Evolutionary conservation across 2,113 vertebrate species (phyloP), one percentile per base, ranked within the genome.

Genomic region (Noturus placidus): DNA sequence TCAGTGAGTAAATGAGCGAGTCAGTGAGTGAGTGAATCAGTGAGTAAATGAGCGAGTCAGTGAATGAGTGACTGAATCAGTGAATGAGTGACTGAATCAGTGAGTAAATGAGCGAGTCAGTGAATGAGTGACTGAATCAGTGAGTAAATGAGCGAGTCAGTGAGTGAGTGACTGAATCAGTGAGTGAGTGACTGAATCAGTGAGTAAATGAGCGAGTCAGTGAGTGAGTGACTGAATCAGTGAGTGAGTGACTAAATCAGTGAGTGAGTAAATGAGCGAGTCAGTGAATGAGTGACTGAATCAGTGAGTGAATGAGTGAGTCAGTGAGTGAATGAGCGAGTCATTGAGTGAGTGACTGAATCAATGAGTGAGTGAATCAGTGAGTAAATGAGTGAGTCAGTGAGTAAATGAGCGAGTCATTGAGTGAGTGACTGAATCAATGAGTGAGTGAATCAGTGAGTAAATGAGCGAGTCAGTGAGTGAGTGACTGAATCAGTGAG

Each of bases 281-380:
- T n/a, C 27, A 33, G 30, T 38, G 17, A 38, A 5, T 72, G 0
- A 42, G 15, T 72, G 19, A 38, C 0, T 74, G 42, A 50, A 5
- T 27, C 0, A 50, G 4, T n/a, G 46, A 77, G 1, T 50, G 0
- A 50, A 5, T 77, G 22, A 42, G 0, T 4, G 7, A 42, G 0
- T 42, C 1, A 25, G 7, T 77, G 1, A 76, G 11, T 17, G 1
- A 33, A 1, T 76, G 0, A 50, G 5, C n/a, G 11, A 78, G 5
- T n/a, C 46, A 50, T 0, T 76, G 20, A 50, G 14, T n/a, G 13
- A 77, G 25, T 52, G 11, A 46, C 1, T 33, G 4, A 33, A 1
- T 77, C 0, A 50, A 5, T 78, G 13, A 78, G 42, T 76, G 20
- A 50, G 5, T 7, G 13, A 77, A n/a, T 77, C 0, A 50, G 14